Percentiles rank a stretch among this genome's conserved stretches.
Conservation (phyloP, 2,113 vertebrate genomes). For the Tichodroma muraria region DNA sequence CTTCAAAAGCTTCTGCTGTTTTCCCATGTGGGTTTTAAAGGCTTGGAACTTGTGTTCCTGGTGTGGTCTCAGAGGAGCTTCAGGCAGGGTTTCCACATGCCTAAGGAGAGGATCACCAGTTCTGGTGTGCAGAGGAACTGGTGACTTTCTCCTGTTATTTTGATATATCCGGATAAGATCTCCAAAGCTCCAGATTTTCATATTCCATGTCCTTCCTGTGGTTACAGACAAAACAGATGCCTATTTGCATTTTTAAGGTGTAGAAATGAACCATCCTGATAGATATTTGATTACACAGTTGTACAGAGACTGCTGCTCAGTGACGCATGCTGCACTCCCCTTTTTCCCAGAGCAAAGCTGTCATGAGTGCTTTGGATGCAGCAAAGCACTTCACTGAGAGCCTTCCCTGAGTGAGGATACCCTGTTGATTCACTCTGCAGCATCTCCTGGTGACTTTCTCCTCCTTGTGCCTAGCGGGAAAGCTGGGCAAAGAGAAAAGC, state of each 20-base stretch:
- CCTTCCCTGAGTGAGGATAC: neutral
- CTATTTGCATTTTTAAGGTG: neutral
- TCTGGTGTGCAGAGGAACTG: neutral
- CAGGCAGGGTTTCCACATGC: neutral
- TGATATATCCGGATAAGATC: neutral
- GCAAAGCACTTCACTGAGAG: neutral
- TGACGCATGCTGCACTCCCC: neutral
- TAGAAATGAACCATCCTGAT: rapidly evolving
- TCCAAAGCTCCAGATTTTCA: neutral
- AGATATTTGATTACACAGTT: neutral
- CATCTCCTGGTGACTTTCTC: neutral
- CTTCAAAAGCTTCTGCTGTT: neutral
- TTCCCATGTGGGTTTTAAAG: neutral
- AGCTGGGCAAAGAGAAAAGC: neutral
- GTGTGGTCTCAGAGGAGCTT: neutral
- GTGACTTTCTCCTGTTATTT: neutral
- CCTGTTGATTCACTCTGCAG: neutral
- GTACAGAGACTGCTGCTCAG: neutral
- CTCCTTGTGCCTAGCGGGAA: neutral
- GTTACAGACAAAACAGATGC: neutral
- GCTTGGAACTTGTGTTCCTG: neutral
- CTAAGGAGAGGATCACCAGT: neutral
- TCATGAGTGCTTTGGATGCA: neutral
- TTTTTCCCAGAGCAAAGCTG: neutral
- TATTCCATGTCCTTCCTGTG: neutral